Base-by-base conservation (phyloP, 2,888 invertebrate species). In the Temnothorax ravouxi region DNA sequence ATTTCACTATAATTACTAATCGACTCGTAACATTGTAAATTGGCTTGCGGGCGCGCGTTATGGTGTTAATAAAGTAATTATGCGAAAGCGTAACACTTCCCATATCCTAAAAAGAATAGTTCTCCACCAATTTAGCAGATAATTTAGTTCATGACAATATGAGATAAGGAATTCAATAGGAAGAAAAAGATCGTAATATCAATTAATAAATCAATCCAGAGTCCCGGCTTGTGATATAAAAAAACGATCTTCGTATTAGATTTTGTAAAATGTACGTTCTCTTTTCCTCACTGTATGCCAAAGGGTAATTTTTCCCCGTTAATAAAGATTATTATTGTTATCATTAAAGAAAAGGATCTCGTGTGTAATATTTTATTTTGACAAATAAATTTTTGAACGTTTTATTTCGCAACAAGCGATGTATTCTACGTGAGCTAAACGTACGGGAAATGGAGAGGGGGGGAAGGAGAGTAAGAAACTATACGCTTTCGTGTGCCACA, bases 61-160 rank as follows among this genome's bases (percentile, higher is more conserved):
- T 11, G 29, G n/a, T 8, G 54, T 75, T 75, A 75, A 64, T 62
- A 50, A 62, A 47, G 44, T 13, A 34, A 61, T 47, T 56, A 56
- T 41, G 41, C 56, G n/a, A 41, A 41, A 72, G 25, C 54, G 18
- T 59, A 21, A 74, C 41, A 59, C 13, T 72, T 74, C 29, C 59
- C 59, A 25, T 38, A 56, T 18, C 5, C 6, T 25, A 44, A 11
- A 44, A 11, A 74, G 29, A 8, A 47, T 25, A 34, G 15, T 15
- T 61, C 47, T 8, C 52, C 34, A 3, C 9, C 34, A n/a, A 13
- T 50, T 50, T 8, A 54, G 34, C n/a, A 18, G n/a, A n/a, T 13
- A 29, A 69, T 59, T 29, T 15, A 6, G 2, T n/a, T 18, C 2
- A 11, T 11, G 44, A 25, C 18, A 41, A 21, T 25, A 18, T 11